Conservation (phyloP, 2,888 invertebrate genomes). For the Agrilus mali region DNA sequence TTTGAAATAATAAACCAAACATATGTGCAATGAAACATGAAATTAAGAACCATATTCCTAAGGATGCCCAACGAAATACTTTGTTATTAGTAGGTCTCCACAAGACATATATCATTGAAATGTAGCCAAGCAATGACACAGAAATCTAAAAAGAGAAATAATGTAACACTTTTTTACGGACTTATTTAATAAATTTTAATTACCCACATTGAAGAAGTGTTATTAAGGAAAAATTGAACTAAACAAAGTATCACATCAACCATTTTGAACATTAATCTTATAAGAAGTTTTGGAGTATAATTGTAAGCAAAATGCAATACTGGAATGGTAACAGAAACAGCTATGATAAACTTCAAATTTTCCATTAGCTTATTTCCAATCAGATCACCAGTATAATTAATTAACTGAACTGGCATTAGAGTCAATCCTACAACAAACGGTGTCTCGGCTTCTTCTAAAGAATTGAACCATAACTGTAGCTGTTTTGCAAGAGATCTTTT, state of each 20-base stretch:
- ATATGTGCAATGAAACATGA: constrained; percentile 64
- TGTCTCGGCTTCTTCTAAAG: constrained; percentile 50
- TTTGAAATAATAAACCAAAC: constrained; percentile 55
- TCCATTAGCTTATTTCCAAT: constrained; percentile 58
- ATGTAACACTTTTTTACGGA: neutral
- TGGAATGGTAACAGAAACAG: constrained; percentile 31
- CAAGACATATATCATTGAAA: constrained; percentile 54
- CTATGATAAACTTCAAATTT: constrained; percentile 48
- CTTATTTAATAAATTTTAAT: constrained; percentile 12
- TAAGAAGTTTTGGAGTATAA: constrained; percentile 55
- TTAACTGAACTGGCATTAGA: constrained; percentile 60
- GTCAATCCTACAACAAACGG: constrained; percentile 47
- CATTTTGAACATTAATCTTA: constrained; percentile 44
- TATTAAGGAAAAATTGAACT: constrained; percentile 28
- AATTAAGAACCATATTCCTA: constrained; percentile 61
- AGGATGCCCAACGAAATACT: constrained; percentile 55
- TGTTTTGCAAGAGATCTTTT: constrained; percentile 68
- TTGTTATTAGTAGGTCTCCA: constrained; percentile 63
- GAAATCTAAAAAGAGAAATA: constrained; percentile 45
- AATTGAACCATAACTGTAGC: constrained; percentile 67
- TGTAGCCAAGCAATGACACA: constrained; percentile 53
- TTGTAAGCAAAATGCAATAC: constrained; percentile 51
- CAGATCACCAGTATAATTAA: constrained; percentile 62
- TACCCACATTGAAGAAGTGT: constrained; percentile 28
- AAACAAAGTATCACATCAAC: constrained; percentile 16